Evolutionary conservation across 2,888 invertebrate species (phyloP).

Genomic region (Chymomyza caudatula): DNA sequence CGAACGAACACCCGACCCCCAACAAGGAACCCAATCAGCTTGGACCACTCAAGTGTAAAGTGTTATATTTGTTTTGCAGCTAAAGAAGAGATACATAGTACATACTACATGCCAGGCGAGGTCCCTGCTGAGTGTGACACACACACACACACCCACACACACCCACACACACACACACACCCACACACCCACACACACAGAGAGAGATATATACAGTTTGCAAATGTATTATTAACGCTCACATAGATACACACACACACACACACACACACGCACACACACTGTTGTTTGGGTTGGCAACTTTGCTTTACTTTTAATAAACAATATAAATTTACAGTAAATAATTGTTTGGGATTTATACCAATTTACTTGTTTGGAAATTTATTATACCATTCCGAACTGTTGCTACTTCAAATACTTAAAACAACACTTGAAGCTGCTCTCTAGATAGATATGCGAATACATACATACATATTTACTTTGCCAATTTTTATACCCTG

Average conservation of each 20-base stretch:
- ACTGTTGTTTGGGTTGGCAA: slow-evolving; percentile 7
- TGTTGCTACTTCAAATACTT: background rate
- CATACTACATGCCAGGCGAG: background rate
- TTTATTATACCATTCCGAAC: slow-evolving; percentile 40
- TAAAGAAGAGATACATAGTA: slow-evolving; percentile 28
- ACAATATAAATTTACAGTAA: slow-evolving; percentile 70
- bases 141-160: background rate
- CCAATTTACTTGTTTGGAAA: slow-evolving; percentile 36
- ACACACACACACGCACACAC: background rate
- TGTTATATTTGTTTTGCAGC: slow-evolving; percentile 59
- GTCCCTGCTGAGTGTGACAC: slow-evolving; percentile 34
- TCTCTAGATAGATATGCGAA: background rate
- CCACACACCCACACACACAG: background rate
- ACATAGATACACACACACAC: background rate
- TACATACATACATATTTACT: no score
- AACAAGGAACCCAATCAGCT: background rate
- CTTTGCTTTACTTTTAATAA: slow-evolving; percentile 60
- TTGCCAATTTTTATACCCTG: no score
- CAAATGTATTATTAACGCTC: background rate
- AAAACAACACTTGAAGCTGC: background rate
- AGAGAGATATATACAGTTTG: background rate
- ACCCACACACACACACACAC: background rate
- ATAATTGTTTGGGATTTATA: slow-evolving; percentile 62
- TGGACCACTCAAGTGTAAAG: slow-evolving; percentile 35
- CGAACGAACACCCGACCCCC: background rate